Conservation (phyloP, 2,888 invertebrate species). For the Oscheius sp. region DNA sequence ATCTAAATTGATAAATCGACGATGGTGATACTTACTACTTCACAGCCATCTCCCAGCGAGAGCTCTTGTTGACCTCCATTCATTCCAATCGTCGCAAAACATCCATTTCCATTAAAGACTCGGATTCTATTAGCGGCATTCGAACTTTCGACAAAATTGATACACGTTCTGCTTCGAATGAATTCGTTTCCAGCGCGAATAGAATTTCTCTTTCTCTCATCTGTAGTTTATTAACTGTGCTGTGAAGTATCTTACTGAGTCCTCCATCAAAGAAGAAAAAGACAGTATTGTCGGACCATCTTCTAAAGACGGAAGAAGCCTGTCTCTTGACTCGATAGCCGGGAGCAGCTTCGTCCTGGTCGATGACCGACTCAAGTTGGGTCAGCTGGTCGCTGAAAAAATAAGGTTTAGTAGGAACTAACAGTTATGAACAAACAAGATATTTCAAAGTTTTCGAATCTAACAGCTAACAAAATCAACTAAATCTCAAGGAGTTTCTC, state of each 20-base stretch:
- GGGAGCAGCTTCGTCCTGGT: background rate
- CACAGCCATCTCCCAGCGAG: conserved; percentile 45
- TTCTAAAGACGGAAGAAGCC: conserved; percentile 32
- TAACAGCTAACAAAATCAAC: too few relatives aligned
- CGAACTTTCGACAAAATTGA: conserved; percentile 33
- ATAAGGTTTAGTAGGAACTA: background rate
- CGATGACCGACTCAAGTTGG: background rate
- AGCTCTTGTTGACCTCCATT: conserved; percentile 40
- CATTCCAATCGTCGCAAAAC: conserved; percentile 45
- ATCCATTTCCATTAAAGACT: conserved; percentile 42
- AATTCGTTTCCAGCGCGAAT: conserved; percentile 25
- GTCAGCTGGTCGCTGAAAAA: background rate
- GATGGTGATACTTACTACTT: conserved; percentile 15
- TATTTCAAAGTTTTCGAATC: too few relatives aligned
- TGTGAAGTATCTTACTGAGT: background rate
- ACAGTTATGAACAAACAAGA: too few relatives aligned
- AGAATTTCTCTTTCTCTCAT: conserved; percentile 21
- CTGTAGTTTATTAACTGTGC: conserved; percentile 3
- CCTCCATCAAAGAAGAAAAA: conserved; percentile 42
- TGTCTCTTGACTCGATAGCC: conserved; percentile 37
- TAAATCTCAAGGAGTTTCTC: too few relatives aligned
- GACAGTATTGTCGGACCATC: conserved; percentile 41
- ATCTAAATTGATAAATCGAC: conserved; percentile 16
- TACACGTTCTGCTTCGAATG: conserved; percentile 33
- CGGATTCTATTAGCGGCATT: conserved; percentile 41